Evolutionary conservation across 2,113 vertebrate species (phyloP), one percentile per base, ranked within the genome.

Genomic region (Cebus imitator): DNA sequence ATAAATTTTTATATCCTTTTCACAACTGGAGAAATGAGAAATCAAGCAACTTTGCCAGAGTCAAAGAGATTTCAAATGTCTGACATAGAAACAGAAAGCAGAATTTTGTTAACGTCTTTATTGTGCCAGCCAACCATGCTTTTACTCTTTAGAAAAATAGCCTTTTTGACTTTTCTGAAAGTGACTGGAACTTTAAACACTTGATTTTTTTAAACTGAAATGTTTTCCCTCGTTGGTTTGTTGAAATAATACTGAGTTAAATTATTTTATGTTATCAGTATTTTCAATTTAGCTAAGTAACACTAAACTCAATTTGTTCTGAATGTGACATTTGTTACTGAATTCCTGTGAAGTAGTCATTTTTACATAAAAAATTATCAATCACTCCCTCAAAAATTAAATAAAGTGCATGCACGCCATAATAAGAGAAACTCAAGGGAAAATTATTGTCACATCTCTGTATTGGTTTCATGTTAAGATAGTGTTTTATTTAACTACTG

Each of bases 231-330:
- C 45, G 43, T 32, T 88, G 6, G 14, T 61, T 87, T 87, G 45
- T 83, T 94, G 64, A 97, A 94, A 95, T 84, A 48, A 94, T 52
- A 13, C 92, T 55, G 35, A 87, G 43, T 72, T 88, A 83, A 82
- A 88, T 90, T 50, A 90, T 89, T 90, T 87, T 43, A 66, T 48
- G 32, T 66, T 88, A 64, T 18, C 75, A 68, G 30, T 80, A 37
- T 93, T 93, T 96, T 95, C 91, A 96, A 79, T 94, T 90, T 96
- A 93, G n/a, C 72, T 90, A 64, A 90, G 64, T 81, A 91, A 91
- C 93, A 70, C 87, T 48, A 9, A 73, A 91, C 61, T 81, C 30
- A n/a, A 8, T 85, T 94, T 83, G 52, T n/a, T 64, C 87, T 66
- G 80, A 43, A 73, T 87, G 55, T 82, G 64, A 96, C 64, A 87